Percentiles rank a stretch among this genome's conserved stretches.
phyloP scores from a whole-genome alignment of 2,888 invertebrate genomes.

The Nephrocerus scutellatus region DNA sequence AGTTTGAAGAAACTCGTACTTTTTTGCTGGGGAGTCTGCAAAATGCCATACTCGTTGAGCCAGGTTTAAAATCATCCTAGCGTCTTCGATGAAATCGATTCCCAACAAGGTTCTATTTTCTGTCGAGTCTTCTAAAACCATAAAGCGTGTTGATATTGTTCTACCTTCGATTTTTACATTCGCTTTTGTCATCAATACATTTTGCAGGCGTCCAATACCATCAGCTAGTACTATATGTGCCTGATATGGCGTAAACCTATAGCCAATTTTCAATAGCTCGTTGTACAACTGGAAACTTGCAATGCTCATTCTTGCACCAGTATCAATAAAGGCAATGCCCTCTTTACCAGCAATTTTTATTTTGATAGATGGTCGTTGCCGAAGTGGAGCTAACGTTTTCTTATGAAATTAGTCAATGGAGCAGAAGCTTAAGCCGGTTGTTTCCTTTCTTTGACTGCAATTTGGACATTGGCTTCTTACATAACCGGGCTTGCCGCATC shows the following conservation, averaged over 20 bases:
- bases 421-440: too few species aligned
- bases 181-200: slow-evolving; percentile 11
- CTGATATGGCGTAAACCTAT: slow-evolving; percentile 12
- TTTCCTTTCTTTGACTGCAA: too few species aligned
- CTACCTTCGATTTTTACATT: slow-evolving; percentile 13
- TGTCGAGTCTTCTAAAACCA: slow-evolving; percentile 26
- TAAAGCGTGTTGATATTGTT: slow-evolving; percentile 20
- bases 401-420: too few species aligned
- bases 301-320: slow-evolving; percentile 19
- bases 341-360: slow-evolving; percentile 14
- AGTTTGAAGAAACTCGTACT: too few species aligned
- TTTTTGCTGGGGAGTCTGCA: too few species aligned
- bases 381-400: too few species aligned
- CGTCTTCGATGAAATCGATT: too few species aligned
- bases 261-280: slow-evolving; percentile 11
- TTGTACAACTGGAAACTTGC: slow-evolving; percentile 15
- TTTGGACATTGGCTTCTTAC: too few species aligned
- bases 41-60: slow-evolving; percentile 21
- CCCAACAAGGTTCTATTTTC: too few species aligned
- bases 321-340: slow-evolving; percentile 17
- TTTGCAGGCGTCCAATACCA: slow-evolving; percentile 10
- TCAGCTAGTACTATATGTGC: slow-evolving; percentile 19
- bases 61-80: slow-evolving; percentile 27
- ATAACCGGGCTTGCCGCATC: too few species aligned
- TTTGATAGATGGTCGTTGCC: slow-evolving; percentile 18